Evolutionary conservation across 2,888 invertebrate species (phyloP).

Genomic region (Minunthozetes semirufus): DNA sequence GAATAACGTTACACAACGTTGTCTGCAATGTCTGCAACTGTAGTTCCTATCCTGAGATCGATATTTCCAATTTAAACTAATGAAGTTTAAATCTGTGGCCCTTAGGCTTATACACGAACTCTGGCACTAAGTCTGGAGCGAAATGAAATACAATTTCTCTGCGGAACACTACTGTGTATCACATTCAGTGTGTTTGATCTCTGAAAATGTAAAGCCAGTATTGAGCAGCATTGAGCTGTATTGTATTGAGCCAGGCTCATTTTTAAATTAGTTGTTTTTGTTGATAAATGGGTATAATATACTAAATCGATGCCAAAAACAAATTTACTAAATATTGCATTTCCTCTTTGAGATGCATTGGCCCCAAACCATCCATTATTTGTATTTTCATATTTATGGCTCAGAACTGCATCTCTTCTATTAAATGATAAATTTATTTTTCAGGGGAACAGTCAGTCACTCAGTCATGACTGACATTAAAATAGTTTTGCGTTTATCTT

Average conservation of each 20-base stretch:
- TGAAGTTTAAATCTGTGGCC: constrained; percentile 26
- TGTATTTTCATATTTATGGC: no score
- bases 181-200: neutral
- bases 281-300: constrained; percentile 23
- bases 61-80: constrained; percentile 26
- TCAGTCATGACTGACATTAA: no score
- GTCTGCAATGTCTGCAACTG: no score
- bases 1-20: neutral
- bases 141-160: neutral
- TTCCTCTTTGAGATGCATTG: constrained; percentile 5
- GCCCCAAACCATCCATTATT: no score
- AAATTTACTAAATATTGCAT: neutral
- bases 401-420: no score
- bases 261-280: constrained; percentile 19
- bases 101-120: constrained; percentile 12
- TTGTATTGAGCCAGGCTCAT: neutral
- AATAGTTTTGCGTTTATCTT: no score
- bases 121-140: neutral
- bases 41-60: neutral
- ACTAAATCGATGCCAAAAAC: neutral
- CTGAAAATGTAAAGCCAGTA: neutral
- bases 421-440: no score
- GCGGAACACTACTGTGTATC: no score
- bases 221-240: no score
- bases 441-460: no score